Evolutionary conservation across 1,140 invertebrate species (phyloP).

Genomic region (Mizuhopecten yessoensis): DNA sequence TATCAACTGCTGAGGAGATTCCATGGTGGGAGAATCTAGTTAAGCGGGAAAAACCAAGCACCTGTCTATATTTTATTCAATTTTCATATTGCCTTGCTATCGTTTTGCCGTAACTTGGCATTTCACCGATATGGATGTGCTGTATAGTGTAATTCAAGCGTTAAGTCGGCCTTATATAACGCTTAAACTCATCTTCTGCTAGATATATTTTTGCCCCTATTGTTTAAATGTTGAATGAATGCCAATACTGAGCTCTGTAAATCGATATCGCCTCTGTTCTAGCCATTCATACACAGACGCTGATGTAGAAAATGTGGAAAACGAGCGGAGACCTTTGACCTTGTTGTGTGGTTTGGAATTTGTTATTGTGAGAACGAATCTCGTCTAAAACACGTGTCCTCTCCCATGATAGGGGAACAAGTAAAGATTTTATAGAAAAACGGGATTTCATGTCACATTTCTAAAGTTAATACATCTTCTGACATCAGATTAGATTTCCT

Average conservation of each 20-base stretch:
- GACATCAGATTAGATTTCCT: no score
- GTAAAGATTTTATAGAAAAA: background rate
- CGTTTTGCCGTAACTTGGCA: no score
- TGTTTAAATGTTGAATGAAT: constrained; percentile 29
- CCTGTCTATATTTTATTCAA: background rate
- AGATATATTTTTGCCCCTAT: constrained; percentile 20
- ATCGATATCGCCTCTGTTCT: background rate
- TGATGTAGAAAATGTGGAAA: background rate
- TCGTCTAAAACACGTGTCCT: background rate
- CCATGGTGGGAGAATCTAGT: background rate
- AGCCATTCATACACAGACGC: background rate
- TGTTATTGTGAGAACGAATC: background rate
- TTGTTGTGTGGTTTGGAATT: background rate
- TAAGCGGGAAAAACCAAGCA: background rate
- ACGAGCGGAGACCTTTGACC: background rate
- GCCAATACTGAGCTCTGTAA: background rate
- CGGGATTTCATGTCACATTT: background rate
- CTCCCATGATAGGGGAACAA: background rate
- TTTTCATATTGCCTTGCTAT: background rate
- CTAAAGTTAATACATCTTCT: background rate
- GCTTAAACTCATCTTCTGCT: constrained; percentile 10
- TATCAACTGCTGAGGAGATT: background rate
- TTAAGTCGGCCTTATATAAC: background rate
- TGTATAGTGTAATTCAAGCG: background rate
- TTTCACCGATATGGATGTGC: background rate